Evolutionary conservation across 2,113 vertebrate species (phyloP).

Genomic region (Lampris incognitus): DNA sequence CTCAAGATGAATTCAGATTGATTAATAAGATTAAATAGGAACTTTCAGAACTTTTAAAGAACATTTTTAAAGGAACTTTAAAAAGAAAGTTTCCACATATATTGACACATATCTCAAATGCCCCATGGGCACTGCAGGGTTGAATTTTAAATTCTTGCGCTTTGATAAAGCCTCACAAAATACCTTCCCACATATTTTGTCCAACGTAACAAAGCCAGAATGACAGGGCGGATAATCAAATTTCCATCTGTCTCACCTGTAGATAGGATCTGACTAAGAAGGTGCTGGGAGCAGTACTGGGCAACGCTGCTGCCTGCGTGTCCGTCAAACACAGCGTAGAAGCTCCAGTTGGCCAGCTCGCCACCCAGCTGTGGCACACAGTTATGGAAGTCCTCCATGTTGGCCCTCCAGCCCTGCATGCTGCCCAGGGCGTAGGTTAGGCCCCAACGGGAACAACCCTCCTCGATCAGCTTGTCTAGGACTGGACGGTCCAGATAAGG

Average conservation of each 20-base stretch:
- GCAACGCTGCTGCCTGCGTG: conserved; percentile 82
- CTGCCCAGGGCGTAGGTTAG: conserved; percentile 81
- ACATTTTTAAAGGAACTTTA: too few relatives aligned
- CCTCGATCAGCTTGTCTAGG: conserved; percentile 80
- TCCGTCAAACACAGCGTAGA: conserved; percentile 85
- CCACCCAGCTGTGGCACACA: conserved; percentile 78
- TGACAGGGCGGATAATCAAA: background rate
- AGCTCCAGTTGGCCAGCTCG: conserved; percentile 81
- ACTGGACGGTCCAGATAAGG: conserved; percentile 79
- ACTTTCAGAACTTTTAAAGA: too few relatives aligned
- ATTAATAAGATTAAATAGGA: too few relatives aligned
- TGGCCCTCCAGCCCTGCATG: conserved; percentile 85
- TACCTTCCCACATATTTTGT: background rate
- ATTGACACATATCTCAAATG: too few relatives aligned
- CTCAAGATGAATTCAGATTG: too few relatives aligned
- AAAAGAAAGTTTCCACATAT: too few relatives aligned
- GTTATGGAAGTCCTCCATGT: conserved; percentile 86
- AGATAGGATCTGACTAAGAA: conserved; percentile 81
- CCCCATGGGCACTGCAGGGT: too few relatives aligned
- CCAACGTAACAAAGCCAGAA: background rate
- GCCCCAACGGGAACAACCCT: conserved; percentile 78
- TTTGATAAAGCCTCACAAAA: background rate
- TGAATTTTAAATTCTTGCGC: too few relatives aligned
- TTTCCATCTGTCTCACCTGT: conserved; percentile 70
- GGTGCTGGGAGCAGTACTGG: conserved; percentile 81